A percentile compares a stretch with the other conserved stretches of the same genome.
Evolutionary conservation across 2,888 invertebrate genomes (phyloP).

Genomic region (Ligdia adustata): DNA sequence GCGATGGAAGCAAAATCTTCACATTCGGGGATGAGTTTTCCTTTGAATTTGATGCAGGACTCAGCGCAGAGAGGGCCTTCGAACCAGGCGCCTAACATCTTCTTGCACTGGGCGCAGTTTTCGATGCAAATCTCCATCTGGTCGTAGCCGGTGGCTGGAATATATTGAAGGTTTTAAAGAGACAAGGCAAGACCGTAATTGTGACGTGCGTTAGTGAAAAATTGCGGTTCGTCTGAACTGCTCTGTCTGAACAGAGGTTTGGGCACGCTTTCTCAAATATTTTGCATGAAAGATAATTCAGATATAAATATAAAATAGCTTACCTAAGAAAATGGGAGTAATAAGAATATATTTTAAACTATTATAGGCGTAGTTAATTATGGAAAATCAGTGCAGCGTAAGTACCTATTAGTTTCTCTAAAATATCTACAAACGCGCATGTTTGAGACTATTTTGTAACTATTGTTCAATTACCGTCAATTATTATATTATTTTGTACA

Average conservation of each 20-base stretch:
- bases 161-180: background rate
- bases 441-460: too few species aligned
- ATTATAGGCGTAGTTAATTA: too few species aligned
- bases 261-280: too few species aligned
- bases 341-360: too few species aligned
- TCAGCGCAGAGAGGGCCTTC: conserved; percentile 94
- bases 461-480: too few species aligned
- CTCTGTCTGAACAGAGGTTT: too few species aligned
- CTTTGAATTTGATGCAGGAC: conserved; percentile 92
- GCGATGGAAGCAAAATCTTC: conserved; percentile 92
- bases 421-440: background rate
- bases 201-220: background rate
- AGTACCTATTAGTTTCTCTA: background rate
- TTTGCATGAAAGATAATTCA: too few species aligned
- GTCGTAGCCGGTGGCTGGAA: conserved; percentile 78
- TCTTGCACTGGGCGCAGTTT: conserved; percentile 95
- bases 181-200: too few species aligned
- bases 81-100: conserved; percentile 94
- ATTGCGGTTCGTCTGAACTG: too few species aligned
- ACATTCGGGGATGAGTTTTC: conserved; percentile 93
- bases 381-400: background rate
- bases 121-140: conserved; percentile 89
- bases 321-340: too few species aligned
- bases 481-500: too few species aligned
- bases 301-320: too few species aligned